phyloP scores from a whole-genome alignment of 2,113 vertebrate genomes.

The Trogon melanurus region DNA sequence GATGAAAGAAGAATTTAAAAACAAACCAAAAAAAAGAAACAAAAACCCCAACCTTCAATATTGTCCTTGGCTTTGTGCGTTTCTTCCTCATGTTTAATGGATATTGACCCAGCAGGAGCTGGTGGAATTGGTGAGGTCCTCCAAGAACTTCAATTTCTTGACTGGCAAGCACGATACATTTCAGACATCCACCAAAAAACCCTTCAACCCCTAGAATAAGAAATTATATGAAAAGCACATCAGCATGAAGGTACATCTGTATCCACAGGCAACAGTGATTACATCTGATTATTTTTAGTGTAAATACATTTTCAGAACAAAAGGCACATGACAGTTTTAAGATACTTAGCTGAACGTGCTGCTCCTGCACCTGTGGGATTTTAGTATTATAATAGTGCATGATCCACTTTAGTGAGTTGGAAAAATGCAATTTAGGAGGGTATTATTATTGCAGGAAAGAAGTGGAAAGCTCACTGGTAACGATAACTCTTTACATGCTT shows the following conservation, averaged over 20 bases:
- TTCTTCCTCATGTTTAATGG: background rate
- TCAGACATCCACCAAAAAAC: background rate
- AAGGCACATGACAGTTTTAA: background rate
- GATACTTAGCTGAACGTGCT: background rate
- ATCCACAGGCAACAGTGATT: slow-evolving; percentile 21
- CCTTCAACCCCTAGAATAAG: background rate
- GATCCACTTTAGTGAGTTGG: background rate
- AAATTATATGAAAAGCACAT: background rate
- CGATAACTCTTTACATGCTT: background rate
- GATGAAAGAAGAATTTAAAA: background rate
- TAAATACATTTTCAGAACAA: slow-evolving; percentile 28
- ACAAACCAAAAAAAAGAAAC: background rate
- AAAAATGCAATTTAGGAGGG: slow-evolving; percentile 20
- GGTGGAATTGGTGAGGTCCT: background rate
- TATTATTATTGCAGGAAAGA: background rate
- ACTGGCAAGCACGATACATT: background rate
- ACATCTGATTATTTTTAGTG: slow-evolving; percentile 1
- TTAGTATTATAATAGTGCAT: background rate
- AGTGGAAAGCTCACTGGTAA: background rate
- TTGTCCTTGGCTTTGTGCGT: background rate
- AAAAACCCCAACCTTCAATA: background rate
- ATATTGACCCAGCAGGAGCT: background rate
- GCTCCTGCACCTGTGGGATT: slow-evolving; percentile 9
- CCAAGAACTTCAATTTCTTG: background rate
- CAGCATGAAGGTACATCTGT: background rate